Percentiles rank a stretch among this genome's conserved stretches.
phyloP scores from a whole-genome alignment of 2,888 invertebrate genomes.

The Tachina grossa region DNA sequence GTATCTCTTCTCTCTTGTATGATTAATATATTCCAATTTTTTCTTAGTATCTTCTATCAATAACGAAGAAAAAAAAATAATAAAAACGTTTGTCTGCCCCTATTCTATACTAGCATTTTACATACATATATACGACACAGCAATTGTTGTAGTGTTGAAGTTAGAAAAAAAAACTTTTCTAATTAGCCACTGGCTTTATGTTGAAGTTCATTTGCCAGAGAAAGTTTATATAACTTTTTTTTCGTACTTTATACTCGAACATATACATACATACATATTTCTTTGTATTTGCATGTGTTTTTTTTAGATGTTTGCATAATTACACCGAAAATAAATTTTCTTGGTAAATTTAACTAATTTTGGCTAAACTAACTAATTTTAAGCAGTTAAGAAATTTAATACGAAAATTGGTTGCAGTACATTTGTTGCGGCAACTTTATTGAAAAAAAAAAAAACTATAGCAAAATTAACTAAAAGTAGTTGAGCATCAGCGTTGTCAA shows the following conservation, averaged over 20 bases:
- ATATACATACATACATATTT: neutral
- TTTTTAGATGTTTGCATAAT: neutral
- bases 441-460: too few relatives aligned
- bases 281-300: conserved; percentile 29
- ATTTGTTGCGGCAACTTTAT: too few relatives aligned
- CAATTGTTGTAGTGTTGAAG: conserved; percentile 30
- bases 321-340: too few relatives aligned
- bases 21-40: conserved; percentile 4
- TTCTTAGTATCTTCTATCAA: neutral
- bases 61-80: neutral
- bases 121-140: conserved; percentile 36
- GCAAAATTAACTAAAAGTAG: too few relatives aligned
- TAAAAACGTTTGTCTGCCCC: neutral
- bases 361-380: too few relatives aligned
- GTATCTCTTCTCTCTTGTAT: neutral
- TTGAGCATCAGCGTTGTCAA: too few relatives aligned
- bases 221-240: conserved; percentile 64
- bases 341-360: too few relatives aligned
- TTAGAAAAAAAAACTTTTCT: conserved; percentile 77
- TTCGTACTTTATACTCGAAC: conserved; percentile 1
- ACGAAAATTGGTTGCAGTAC: too few relatives aligned
- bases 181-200: conserved; percentile 77
- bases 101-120: conserved; percentile 25
- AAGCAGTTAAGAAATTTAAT: too few relatives aligned
- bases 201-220: conserved; percentile 70